Evolutionary conservation across 2,888 invertebrate species (phyloP), one percentile per base, ranked within the genome.

Genomic region (Dryadula phaetusa): DNA sequence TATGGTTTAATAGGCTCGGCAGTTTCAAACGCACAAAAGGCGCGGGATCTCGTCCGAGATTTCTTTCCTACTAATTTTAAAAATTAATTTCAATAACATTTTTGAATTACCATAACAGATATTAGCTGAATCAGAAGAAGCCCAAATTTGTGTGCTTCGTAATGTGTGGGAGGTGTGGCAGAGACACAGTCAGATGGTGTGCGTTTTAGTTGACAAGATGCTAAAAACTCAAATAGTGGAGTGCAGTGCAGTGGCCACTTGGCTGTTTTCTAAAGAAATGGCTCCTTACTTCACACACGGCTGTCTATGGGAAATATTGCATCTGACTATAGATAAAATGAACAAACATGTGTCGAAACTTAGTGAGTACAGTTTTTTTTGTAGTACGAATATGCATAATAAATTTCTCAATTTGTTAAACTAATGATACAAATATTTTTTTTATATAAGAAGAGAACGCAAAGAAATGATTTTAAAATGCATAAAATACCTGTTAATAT

Each of bases 241-340:
- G 84, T 99, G 99, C 84, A 97, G 98, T 64, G 97, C 99, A 0
- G 99, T 99, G 14, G 99, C 99, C 54, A 98, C 98, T 75, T 99
- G 99, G 99, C 96, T 99, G 72, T 99, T 99, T 92, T 97, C 98
- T 5, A 97, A 97, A 87, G 97, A 97, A 84, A 98, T 99, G 98
- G 94, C 95, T 18, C 92, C 94, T 0, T 97, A 96, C 87, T 99
- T 99, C 86, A 98, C 98, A 0, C 98, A 98, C 87, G 95, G 96
- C 80, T 99, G 98, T 85, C 94, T 99, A 20, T 99, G 99, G 99
- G 99, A 99, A 92, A 96, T 99, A 69, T 93, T 99, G 63, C 98
- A 99, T 87, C 92, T 98, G 68, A 99, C 99, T 2, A 98, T 99
- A 60, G 96, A 97, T 78, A 99, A 99, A 92, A 98, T 99, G 97